Evolutionary conservation across 64 coral and sea anemone species (phyloP).

Genomic region (Acropora yongei): DNA sequence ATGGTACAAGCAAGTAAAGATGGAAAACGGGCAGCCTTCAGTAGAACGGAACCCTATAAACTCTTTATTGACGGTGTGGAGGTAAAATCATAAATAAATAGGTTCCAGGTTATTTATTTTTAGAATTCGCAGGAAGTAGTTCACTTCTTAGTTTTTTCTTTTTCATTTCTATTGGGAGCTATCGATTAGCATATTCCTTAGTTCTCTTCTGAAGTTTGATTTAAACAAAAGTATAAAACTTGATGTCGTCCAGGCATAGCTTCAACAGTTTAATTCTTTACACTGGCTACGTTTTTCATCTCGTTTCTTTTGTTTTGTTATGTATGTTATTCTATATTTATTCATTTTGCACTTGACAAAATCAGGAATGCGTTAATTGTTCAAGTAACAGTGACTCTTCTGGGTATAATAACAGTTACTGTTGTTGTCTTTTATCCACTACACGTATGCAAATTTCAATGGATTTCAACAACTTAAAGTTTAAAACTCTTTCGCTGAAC

Average conservation of each 20-base stretch:
- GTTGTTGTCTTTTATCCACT: not conserved
- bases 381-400: not conserved
- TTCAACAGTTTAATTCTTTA: not conserved
- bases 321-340: not conserved
- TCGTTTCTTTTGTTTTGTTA: not conserved
- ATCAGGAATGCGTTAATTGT: not conserved
- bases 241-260: not conserved
- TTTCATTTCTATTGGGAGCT: not conserved
- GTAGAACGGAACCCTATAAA: slow-evolving; percentile 18
- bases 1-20: slow-evolving; percentile 28
- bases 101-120: not conserved
- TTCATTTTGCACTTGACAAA: not conserved
- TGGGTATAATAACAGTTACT: not conserved
- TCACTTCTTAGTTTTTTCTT: not conserved
- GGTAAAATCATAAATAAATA: not conserved
- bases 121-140: not conserved
- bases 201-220: not conserved
- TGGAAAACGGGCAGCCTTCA: slow-evolving; percentile 21
- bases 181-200: not conserved
- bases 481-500: no score
- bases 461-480: no score
- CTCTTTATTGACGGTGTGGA: no score
- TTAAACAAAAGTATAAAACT: not conserved
- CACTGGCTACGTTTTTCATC: slow-evolving; percentile 3
- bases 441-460: no score